Evolutionary conservation across 2,113 vertebrate genomes (phyloP), one percentile per base, ranked within the genome.

Genomic region (Sminthopsis crassicaudata): DNA sequence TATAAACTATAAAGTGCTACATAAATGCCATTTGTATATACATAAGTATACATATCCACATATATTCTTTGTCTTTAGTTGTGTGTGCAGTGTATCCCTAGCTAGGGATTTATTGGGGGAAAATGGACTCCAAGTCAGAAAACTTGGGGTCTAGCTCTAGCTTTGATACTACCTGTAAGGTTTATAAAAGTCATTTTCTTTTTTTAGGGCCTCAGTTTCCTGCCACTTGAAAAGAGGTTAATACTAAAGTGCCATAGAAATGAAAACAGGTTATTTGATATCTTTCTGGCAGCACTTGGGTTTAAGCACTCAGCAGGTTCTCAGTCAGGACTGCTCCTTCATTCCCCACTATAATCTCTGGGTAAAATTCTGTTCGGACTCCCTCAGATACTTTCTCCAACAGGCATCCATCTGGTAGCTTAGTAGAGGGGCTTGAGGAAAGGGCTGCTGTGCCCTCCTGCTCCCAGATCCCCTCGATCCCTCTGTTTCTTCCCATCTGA

Each of bases 401-500:
- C 24, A 1, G 12, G 30, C 4, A 36, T 30, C 30, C 3, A 67
- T 67, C 12, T 67, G 60, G 60, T 14, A 6, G 3, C 30, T 12
- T 84, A 22, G n/a, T 42, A 84, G 67, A 84, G n/a, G n/a, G 6
- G 22, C 7, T 42, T 76, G 36, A 76, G 36, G n/a, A 76, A 60
- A 76, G 60, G 36, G 19, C n/a, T 42, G n/a, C n/a, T 84, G 36
- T 84, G 9, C 67, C 36, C n/a, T 84, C n/a, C 67, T 84, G 16
- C 19, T 42, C 19, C 19, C 67, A 42, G n/a, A 84, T 84, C 67
- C 25, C 57, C 4, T 48, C 67, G 67, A 93, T 24, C 91, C n/a
- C 67, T 26, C n/a, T 12, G 27, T 84, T 90, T 96, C 96, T 89
- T 88, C 96, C 84, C 54, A 96, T 54, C 27, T 10, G 46, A 93